These are phyloP conservation scores for Acrobasis suavella DNA, from an alignment of 2,888 invertebrate genomes.

Conservation along the genomic window DNA sequence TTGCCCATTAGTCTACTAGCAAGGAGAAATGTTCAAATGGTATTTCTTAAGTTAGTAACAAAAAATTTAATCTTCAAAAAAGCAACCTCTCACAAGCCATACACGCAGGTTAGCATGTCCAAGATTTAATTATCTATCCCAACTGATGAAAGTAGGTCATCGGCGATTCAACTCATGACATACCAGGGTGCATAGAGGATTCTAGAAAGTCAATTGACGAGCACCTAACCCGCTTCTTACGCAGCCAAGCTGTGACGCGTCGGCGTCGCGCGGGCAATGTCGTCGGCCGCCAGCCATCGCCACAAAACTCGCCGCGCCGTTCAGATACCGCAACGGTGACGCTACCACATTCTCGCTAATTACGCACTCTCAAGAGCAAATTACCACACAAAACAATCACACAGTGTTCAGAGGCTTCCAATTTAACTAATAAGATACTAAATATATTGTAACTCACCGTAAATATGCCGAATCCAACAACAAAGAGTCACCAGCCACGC, in stretches of 20 bases:
- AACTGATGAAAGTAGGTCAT: constrained; percentile 30
- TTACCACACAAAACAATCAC: constrained; percentile 35
- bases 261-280: constrained; percentile 66
- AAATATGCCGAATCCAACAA: constrained; percentile 78
- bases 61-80: no score
- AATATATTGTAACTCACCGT: constrained; percentile 68
- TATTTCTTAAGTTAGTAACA: no score
- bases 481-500: constrained; percentile 82
- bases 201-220: constrained; percentile 63
- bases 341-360: constrained; percentile 57
- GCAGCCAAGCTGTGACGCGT: constrained; percentile 68
- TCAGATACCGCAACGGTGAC: constrained; percentile 62
- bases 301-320: constrained; percentile 55
- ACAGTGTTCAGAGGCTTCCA: constrained; percentile 30
- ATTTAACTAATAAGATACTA: constrained; percentile 41
- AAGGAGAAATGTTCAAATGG: no score
- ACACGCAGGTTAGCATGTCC: background rate
- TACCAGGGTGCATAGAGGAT: constrained; percentile 39
- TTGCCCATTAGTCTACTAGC: no score
- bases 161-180: constrained; percentile 14
- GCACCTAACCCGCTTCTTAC: constrained; percentile 58
- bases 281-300: constrained; percentile 61
- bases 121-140: background rate
- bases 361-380: constrained; percentile 34
- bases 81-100: background rate